Base-by-base conservation (phyloP, 2,888 invertebrate genomes). In the Bedellia somnulentella region DNA sequence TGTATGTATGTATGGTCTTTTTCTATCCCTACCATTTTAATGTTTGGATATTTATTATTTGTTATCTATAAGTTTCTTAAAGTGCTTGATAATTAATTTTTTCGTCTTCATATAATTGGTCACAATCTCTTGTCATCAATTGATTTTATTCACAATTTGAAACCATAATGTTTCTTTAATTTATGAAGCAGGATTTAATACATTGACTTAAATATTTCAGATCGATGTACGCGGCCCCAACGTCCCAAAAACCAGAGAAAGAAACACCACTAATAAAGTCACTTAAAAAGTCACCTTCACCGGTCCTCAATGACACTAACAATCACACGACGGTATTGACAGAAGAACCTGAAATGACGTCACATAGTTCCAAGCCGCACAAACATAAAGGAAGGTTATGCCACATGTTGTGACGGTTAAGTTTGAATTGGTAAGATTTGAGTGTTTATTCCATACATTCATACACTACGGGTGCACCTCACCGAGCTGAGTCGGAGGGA, bases 341-440 rank as follows among this genome's bases (percentile, higher is more conserved):
- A 24, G 51, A 48, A 32, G 42, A 40, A 31, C 32, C 38, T 24
- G 50, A 47, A 29, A 34, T 32, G 25, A 37, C 32, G 11, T 33
- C 45, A 6, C 41, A 30, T 24, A 47, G 38, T 32, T 46, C 46
- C 40, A 52, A 56, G 35, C 14, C 40, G 13, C 31, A 37, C 43
- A 76, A 64, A 38, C 70, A 64, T 43, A 63, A 57, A 42, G 68
- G 55, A 4, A 54, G 73, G 23, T 54, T 77, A 15, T 77, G 76
- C 48, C 73, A 73, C 29, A 58, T 77, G 59, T 76, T 77, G 77
- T 77, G 77, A 77, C 77, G 70, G 47, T 58, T 73, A 56, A 71
- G 67, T 49, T 57, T 62, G 17, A 64, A 68, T 58, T 67, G 73
- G 73, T 75, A 30, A 59, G 63, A 42, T 5, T 25, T 33, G n/a